phyloP scores from a whole-genome alignment of 2,797 vertebrate genomes.

The Strix occidentalis region DNA sequence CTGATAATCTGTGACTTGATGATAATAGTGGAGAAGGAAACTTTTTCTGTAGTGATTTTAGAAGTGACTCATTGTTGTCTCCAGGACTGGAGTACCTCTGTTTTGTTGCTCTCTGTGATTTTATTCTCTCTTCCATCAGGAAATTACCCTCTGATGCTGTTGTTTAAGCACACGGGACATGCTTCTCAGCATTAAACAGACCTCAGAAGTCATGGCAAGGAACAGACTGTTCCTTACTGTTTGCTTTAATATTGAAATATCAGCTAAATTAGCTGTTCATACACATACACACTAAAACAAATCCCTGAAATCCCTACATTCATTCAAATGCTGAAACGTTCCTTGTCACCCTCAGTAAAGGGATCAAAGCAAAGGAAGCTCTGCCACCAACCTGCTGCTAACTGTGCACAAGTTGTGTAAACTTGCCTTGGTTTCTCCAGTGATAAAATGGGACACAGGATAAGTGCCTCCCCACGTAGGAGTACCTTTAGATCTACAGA shows the following conservation, averaged over 20 bases:
- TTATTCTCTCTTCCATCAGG: neutral
- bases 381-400: neutral
- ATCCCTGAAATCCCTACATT: neutral
- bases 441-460: neutral
- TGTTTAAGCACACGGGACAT: neutral
- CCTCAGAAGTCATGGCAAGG: neutral
- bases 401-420: neutral
- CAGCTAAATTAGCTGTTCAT: neutral
- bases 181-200: neutral
- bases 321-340: neutral
- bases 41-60: neutral
- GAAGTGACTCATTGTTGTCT: neutral
- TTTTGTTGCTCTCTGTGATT: neutral
- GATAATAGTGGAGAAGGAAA: neutral
- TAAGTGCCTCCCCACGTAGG: rapidly evolving
- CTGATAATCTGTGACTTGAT: neutral
- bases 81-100: neutral
- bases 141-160: neutral
- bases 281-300: neutral
- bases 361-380: neutral
- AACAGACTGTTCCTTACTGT: neutral
- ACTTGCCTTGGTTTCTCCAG: neutral
- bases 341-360: neutral
- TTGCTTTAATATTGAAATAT: neutral
- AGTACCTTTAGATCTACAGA: neutral